Evolutionary conservation across 1,140 invertebrate genomes (phyloP), one percentile per base, ranked within the genome.

Genomic region (Conus betulinus): DNA sequence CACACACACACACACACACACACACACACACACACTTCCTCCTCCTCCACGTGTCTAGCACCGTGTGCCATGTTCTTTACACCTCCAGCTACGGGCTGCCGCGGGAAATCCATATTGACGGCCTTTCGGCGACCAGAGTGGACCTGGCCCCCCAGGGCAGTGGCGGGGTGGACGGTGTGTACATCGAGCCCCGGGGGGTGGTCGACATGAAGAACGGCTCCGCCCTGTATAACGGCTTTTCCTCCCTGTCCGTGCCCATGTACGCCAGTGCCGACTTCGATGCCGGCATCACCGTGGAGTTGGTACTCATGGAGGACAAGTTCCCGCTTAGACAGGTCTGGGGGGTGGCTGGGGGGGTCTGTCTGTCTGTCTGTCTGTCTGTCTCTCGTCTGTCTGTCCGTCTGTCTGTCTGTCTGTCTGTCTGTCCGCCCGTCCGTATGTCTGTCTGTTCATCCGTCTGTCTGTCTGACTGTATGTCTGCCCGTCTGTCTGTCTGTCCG

Each of bases 91-190:
- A 3, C 85, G 17, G 52, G n/a, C 74, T 87, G 85, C 53, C 13
- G 17, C 15, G 53, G 53, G 85, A 87, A 87, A 87, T 87, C 85
- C 85, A 87, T 52, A 87, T 87, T 6, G 74, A 87, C 39, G 85
- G 85, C 17, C n/a, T 87, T 6, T 57, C 85, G 25, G 85, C 71
- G 5, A 10, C 6, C 5, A 20, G 55, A 52, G 57, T 20, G 74
- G 27, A 10, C 20, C 15, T 15, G 2, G 51, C 5, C 5, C 55
- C 23, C 55, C n/a, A 39, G 17, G 27, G 55, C 20, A 5, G 23
- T 85, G 84, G 84, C 8, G 57, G 57, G 11, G n/a, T 20, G 17
- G 5, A 51, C 51, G 1, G 23, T 13, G 79, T 81, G 39, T 53
- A 85, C 71, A 51, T 74, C n/a, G 84, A 74, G 13, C 52, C 25